Evolutionary conservation across 2,888 invertebrate species (phyloP).

Genomic region (Agriopis marginaria): DNA sequence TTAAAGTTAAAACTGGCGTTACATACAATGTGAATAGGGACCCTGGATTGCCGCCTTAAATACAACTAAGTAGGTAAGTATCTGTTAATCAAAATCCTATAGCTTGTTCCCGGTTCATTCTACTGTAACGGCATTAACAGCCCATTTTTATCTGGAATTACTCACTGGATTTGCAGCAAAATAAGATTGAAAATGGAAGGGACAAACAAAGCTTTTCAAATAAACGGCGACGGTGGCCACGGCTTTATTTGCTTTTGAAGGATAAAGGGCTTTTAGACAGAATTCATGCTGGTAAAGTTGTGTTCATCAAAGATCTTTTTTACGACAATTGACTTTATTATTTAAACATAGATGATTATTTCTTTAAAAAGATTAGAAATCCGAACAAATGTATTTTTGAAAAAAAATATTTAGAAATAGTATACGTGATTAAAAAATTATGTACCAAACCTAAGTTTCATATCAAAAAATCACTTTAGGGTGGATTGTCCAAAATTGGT

Average conservation of each 20-base stretch:
- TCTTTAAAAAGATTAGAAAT: no score
- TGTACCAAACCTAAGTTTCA: no score
- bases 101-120: constrained; percentile 6
- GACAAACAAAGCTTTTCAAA: constrained; percentile 24
- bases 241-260: constrained; percentile 22
- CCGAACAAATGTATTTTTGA: background rate
- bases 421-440: no score
- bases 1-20: no score
- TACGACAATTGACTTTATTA: background rate
- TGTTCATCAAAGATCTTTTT: constrained; percentile 1
- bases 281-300: constrained; percentile 5
- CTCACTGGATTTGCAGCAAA: constrained; percentile 25
- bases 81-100: constrained; percentile 11
- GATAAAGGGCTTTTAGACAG: constrained; percentile 21
- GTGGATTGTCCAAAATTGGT: no score
- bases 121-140: constrained; percentile 24
- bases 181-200: constrained; percentile 29
- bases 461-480: no score
- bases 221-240: constrained; percentile 13
- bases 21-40: background rate
- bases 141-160: constrained; percentile 30
- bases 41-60: background rate
- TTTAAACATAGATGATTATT: no score
- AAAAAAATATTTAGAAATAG: background rate
- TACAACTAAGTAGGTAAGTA: background rate